These are phyloP conservation scores for Carduelis carduelis DNA, from an alignment of 2,797 vertebrate genomes.

Conservation along the genomic window DNA sequence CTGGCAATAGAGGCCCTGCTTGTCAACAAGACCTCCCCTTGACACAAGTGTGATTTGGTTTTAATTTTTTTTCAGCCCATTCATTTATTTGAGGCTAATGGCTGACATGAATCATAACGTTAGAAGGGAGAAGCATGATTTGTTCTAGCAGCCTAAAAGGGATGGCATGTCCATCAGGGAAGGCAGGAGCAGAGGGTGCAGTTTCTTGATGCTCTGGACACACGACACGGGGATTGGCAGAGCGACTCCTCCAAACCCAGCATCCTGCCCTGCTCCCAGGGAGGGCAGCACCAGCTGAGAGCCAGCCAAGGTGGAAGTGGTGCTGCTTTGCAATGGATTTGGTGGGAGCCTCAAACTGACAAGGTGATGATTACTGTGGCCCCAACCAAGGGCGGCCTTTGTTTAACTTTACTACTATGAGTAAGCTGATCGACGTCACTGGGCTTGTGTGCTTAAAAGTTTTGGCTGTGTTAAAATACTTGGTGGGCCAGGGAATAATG, in stretches of 20 bases:
- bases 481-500: background rate
- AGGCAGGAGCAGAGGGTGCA: background rate
- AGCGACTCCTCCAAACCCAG: background rate
- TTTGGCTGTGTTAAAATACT: background rate
- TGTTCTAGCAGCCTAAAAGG: background rate
- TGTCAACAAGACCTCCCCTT: background rate
- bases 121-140: background rate
- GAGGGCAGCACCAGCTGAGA: background rate
- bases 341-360: background rate
- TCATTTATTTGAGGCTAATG: constrained; percentile 5
- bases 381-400: background rate
- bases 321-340: background rate
- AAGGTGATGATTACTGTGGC: background rate
- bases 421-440: background rate
- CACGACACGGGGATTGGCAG: background rate
- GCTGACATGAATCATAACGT: background rate
- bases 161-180: background rate
- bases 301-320: background rate
- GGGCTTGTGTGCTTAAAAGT: background rate
- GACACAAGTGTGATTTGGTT: background rate
- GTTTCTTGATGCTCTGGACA: background rate
- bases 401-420: constrained; percentile 9
- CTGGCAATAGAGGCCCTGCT: background rate
- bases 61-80: constrained; percentile 15
- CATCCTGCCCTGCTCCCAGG: background rate